These are phyloP conservation scores for Acronicta aceris DNA, from an alignment of 2,888 invertebrate species.

Conservation along the genomic window DNA sequence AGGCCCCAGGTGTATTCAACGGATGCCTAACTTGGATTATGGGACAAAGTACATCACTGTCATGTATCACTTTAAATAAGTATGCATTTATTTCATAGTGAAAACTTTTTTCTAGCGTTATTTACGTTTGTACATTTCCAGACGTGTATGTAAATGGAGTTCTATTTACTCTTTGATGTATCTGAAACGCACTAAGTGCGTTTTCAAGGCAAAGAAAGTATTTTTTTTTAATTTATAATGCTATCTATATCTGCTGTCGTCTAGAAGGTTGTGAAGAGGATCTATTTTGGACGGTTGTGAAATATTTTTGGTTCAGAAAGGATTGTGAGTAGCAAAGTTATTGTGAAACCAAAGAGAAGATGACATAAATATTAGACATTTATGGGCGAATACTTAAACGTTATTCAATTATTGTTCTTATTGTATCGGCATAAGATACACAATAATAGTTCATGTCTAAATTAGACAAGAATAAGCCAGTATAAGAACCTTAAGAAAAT, in stretches of 20 bases:
- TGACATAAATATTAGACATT: slow-evolving; percentile 32
- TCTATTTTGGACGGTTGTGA: slow-evolving; percentile 43
- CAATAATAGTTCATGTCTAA: too few species aligned
- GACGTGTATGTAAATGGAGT: slow-evolving; percentile 9
- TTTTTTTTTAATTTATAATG: slow-evolving; percentile 15
- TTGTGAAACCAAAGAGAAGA: slow-evolving; percentile 32
- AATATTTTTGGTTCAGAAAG: background rate
- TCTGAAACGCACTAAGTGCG: slow-evolving; percentile 18
- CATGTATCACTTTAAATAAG: too few species aligned
- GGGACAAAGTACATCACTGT: too few species aligned
- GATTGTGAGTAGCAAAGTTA: slow-evolving; percentile 5
- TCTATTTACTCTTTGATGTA: slow-evolving; percentile 9
- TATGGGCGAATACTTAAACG: slow-evolving; percentile 1
- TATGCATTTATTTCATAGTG: too few species aligned
- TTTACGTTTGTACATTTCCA: slow-evolving; percentile 23
- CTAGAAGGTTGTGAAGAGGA: slow-evolving; percentile 46
- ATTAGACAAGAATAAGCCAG: too few species aligned
- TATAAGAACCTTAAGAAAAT: too few species aligned
- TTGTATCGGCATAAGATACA: too few species aligned
- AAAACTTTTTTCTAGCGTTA: too few species aligned
- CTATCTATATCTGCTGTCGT: slow-evolving; percentile 8
- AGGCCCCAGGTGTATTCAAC: too few species aligned
- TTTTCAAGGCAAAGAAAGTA: slow-evolving; percentile 3
- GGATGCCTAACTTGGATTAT: too few species aligned
- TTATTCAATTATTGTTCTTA: too few species aligned